A percentile compares a stretch with the other conserved stretches of the same genome.
Conservation (phyloP, 2,888 invertebrate species). For the Drosophila picticornis region DNA sequence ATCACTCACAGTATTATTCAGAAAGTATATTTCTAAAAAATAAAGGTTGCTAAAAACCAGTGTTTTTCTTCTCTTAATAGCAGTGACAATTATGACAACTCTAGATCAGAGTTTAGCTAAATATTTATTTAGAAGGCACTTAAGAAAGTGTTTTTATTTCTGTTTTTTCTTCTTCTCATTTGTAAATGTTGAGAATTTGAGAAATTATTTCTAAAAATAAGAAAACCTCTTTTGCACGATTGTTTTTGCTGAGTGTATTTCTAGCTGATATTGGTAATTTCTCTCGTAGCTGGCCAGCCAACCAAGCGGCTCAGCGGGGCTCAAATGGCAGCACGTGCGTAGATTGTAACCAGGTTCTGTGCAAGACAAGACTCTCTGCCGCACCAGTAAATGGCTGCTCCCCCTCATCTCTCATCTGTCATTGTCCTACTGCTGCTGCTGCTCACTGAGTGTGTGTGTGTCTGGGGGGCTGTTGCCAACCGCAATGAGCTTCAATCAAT, state of each 20-base stretch:
- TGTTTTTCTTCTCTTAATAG: not conserved
- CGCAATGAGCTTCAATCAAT: slow-evolving; percentile 66
- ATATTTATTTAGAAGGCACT: not conserved
- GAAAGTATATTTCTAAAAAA: not conserved
- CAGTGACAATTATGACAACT: not conserved
- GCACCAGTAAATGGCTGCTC: not conserved
- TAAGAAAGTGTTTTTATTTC: no score
- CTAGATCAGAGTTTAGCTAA: not conserved
- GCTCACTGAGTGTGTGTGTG: not conserved
- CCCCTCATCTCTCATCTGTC: not conserved
- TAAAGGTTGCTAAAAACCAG: not conserved
- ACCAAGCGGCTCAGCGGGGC: not conserved
- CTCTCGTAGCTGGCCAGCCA: not conserved
- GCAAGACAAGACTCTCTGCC: slow-evolving; percentile 1
- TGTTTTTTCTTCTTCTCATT: not conserved
- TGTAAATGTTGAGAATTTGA: not conserved
- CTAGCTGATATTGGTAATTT: not conserved
- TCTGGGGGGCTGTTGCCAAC: slow-evolving; percentile 42
- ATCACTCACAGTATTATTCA: not conserved
- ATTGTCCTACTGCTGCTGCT: no score
- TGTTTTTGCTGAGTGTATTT: not conserved
- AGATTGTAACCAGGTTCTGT: not conserved
- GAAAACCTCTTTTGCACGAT: not conserved
- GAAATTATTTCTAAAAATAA: not conserved
- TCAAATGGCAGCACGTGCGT: slow-evolving; percentile 48